Conservation (phyloP, 2,888 invertebrate species). For the Camponotus fellah region DNA sequence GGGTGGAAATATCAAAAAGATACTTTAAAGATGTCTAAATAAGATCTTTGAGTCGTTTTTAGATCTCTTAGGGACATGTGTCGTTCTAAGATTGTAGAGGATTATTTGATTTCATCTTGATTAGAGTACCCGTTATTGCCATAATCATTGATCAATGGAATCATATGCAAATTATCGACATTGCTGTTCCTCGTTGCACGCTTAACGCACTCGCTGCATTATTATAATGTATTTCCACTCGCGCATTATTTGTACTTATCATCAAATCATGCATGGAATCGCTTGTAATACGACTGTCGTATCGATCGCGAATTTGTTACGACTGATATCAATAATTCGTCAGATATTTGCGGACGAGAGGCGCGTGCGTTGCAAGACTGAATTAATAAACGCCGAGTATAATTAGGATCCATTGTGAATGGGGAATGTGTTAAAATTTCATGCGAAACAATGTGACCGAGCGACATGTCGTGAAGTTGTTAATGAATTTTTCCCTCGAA, state of each 20-base stretch:
- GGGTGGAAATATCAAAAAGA: neutral
- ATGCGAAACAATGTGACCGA: conserved; percentile 10
- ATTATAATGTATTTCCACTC: conserved; percentile 5
- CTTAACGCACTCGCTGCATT: neutral
- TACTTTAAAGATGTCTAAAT: no score
- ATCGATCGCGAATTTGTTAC: conserved; percentile 29
- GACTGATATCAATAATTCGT: conserved; percentile 45
- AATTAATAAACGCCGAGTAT: conserved; percentile 26
- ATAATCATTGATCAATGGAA: neutral
- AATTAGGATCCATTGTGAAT: neutral
- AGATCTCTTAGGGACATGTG: no score
- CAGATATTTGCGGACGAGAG: conserved; percentile 1
- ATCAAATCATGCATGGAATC: conserved; percentile 6
- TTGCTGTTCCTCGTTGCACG: neutral
- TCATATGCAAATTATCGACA: neutral
- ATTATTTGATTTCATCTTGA: neutral
- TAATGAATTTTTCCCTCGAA: conserved; percentile 36
- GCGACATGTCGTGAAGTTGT: neutral
- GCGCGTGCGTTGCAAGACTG: neutral
- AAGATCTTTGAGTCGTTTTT: no score
- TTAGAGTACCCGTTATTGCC: neutral
- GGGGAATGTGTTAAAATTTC: conserved; percentile 25
- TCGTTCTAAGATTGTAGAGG: neutral
- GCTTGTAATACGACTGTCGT: neutral
- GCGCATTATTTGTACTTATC: conserved; percentile 11